Conservation (phyloP, 2,797 vertebrate species). For the Dryobates pubescens region DNA sequence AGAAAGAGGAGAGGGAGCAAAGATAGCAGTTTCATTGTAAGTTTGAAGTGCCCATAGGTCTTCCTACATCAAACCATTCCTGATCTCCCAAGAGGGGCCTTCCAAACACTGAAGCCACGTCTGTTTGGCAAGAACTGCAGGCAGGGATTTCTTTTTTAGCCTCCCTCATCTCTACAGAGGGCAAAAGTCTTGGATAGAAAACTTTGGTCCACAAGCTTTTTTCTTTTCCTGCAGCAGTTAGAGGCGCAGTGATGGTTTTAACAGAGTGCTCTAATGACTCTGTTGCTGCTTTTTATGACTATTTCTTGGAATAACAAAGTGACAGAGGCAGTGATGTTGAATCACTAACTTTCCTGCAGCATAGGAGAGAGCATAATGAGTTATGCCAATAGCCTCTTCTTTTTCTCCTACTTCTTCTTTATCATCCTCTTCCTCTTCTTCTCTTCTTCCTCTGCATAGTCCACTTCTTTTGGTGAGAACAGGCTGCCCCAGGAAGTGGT, state of each 20-base stretch:
- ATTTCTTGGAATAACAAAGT: constrained; percentile 46
- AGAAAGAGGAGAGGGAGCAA: constrained; percentile 40
- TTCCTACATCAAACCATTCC: constrained; percentile 47
- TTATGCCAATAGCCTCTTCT: neutral
- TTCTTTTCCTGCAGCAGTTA: constrained; percentile 10
- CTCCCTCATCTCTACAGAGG: constrained; percentile 25
- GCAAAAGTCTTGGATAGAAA: constrained; percentile 38
- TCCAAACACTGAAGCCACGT: constrained; percentile 55
- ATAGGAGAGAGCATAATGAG: neutral
- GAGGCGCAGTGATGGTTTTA: constrained; percentile 40
- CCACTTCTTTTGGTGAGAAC: too few species aligned
- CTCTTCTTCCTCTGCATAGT: too few species aligned
- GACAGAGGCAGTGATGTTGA: neutral
- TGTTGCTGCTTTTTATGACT: constrained; percentile 43
- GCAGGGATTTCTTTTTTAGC: constrained; percentile 56
- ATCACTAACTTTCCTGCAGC: neutral
- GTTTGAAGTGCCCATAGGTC: constrained; percentile 60
- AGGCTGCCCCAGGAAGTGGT: too few species aligned
- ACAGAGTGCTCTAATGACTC: constrained; percentile 49
- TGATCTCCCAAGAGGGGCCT: constrained; percentile 17
- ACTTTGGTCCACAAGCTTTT: constrained; percentile 15
- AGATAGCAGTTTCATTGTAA: constrained; percentile 67
- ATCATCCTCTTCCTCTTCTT: too few species aligned
- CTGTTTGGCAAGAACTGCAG: constrained; percentile 65
- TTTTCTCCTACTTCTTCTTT: too few species aligned